These are phyloP conservation scores for Leptopilina drosophilae DNA, from an alignment of 2,888 invertebrate genomes.

Conservation along the genomic window DNA sequence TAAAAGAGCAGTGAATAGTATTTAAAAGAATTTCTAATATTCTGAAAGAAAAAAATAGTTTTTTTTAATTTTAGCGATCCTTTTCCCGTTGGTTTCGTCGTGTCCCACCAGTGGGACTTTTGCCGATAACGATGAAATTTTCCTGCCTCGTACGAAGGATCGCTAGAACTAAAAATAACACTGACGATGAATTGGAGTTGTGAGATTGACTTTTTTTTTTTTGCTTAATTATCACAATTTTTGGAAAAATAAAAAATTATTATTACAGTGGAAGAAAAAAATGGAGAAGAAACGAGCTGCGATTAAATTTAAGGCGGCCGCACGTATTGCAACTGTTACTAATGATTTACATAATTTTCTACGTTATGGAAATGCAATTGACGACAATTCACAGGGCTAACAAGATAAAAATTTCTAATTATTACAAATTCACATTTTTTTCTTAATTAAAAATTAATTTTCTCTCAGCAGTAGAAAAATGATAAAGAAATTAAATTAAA, in stretches of 20 bases:
- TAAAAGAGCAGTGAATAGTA: background rate
- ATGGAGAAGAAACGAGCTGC: constrained; percentile 82
- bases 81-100: constrained; percentile 33
- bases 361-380: constrained; percentile 53
- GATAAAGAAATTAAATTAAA: no score
- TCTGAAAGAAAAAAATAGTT: background rate
- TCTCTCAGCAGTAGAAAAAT: no score
- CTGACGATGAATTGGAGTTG: background rate
- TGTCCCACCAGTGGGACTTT: constrained; percentile 34
- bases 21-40: background rate
- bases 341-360: constrained; percentile 68
- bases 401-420: constrained; percentile 44
- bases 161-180: constrained; percentile 26
- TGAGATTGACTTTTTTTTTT: no score
- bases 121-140: background rate
- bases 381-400: background rate
- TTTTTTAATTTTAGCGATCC: constrained; percentile 25
- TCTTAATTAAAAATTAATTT: no score
- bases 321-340: constrained; percentile 79
- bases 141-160: constrained; percentile 27
- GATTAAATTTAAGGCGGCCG: constrained; percentile 84
- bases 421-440: background rate
- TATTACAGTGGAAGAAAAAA: constrained; percentile 83
- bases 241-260: background rate
- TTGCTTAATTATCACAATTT: no score